Base-by-base conservation (phyloP, 2,797 vertebrate genomes). In the Chaetodon trifasciatus region DNA sequence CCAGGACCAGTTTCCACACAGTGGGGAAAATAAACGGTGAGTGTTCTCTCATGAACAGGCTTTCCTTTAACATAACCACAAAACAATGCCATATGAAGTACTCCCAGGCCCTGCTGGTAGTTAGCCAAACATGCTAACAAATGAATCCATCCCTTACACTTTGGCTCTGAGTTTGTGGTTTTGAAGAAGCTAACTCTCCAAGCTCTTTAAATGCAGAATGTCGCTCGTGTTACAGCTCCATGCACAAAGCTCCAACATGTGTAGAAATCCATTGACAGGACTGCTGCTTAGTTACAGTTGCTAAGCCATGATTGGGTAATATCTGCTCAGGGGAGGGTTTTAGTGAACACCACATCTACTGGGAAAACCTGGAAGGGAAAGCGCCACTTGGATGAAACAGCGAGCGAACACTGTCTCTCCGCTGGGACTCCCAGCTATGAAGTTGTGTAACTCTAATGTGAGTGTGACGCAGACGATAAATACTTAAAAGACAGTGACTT, bases 381-480 rank as follows among this genome's bases (percentile, higher is more conserved):
- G 42, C 13, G 4, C 42, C 3, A 44, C 13, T 5, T 7, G 56
- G 61, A 68, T 32, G 21, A 32, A 53, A 44, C 40, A 46, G 63
- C 42, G 23, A 78, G 11, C 53, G 16, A 67, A 28, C 53, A 21
- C 39, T 2, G 1, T 62, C 37, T 65, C 66, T 74, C 63, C 71
- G 63, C 52, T n/a, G 63, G 61, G 63, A 61, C 50, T 78, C 32
- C 17, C 67, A 40, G 62, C 35, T 49, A 62, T 56, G 49, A 78
- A 50, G 19, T 4, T 71, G 28, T 13, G 28, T 21, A 46, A 73
- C 65, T 66, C 40, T 17, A 40, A 52, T 58, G 69, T 35, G 68
- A 76, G 32, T 50, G 24, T 73, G 63, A 79, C 46, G 56, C 64
- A 2, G 49, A 75, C 75, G 79, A 64, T 32, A 52, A 70, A 23